phyloP scores from a whole-genome alignment of 2,888 invertebrate genomes.

The Adelognathus sp. region DNA sequence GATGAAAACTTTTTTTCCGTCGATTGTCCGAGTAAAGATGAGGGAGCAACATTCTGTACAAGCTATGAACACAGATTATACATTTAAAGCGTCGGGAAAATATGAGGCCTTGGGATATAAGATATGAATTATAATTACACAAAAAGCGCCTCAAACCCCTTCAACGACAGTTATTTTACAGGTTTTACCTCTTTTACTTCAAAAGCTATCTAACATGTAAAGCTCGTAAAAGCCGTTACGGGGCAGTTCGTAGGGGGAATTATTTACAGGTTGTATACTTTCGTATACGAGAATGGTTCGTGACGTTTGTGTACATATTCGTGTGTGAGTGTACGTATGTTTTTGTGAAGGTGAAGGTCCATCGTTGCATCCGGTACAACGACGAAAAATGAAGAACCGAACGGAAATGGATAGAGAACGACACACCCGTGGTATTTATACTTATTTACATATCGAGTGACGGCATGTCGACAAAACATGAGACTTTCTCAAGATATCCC shows the following conservation, averaged over 20 bases:
- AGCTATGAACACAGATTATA: conserved; percentile 70
- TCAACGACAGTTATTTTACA: conserved; percentile 59
- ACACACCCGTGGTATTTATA: background rate
- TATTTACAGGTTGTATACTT: conserved; percentile 31
- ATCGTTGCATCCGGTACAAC: background rate
- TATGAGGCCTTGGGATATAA: conserved; percentile 3
- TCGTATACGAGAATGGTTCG: background rate
- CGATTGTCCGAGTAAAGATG: conserved; percentile 51
- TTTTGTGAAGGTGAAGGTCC: background rate
- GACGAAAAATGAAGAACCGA: conserved; percentile 29
- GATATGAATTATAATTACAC: conserved; percentile 33
- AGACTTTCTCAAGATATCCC: background rate
- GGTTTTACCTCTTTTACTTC: conserved; percentile 47
- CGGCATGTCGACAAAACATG: background rate
- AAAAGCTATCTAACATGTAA: conserved; percentile 74
- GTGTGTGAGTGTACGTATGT: too few relatives aligned
- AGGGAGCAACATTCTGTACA: conserved; percentile 52
- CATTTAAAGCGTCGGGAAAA: conserved; percentile 74
- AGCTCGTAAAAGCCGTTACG: conserved; percentile 66
- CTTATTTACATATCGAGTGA: conserved; percentile 51
- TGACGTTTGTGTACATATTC: background rate
- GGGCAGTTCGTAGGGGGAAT: conserved; percentile 26
- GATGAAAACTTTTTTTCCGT: background rate
- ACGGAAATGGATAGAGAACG: background rate
- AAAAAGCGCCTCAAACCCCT: conserved; percentile 61